Conservation (phyloP, 2,113 vertebrate species). For the Paracanthobrama guichenoti region DNA sequence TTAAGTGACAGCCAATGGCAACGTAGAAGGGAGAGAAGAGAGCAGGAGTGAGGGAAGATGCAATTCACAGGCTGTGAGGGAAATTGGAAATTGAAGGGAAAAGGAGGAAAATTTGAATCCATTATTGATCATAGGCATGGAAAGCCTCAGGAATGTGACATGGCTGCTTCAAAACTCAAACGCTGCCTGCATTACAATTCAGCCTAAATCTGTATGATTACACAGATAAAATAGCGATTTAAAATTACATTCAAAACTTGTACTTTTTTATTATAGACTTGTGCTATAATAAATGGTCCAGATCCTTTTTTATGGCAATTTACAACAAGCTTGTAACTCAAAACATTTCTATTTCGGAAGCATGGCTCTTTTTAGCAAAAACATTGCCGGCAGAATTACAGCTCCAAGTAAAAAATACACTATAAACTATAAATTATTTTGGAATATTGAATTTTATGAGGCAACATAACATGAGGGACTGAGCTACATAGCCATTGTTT, state of each 20-base stretch:
- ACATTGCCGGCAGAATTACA: too few relatives aligned
- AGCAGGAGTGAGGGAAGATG: conserved; percentile 36
- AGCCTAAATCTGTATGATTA: background rate
- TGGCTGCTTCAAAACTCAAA: conserved; percentile 21
- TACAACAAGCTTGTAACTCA: background rate
- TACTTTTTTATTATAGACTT: background rate
- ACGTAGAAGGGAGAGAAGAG: conserved; percentile 9
- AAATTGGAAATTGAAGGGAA: conserved; percentile 32
- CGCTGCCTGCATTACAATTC: background rate
- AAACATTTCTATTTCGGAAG: background rate
- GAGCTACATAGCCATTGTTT: background rate
- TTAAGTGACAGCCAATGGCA: conserved; percentile 77
- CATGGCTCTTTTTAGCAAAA: too few relatives aligned
- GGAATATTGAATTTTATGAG: background rate
- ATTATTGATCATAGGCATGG: conserved; percentile 62
- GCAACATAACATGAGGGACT: background rate
- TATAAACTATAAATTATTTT: too few relatives aligned
- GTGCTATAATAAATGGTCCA: background rate
- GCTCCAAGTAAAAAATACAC: too few relatives aligned
- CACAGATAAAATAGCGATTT: background rate
- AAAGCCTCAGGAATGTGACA: conserved; percentile 23
- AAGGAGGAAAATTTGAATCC: conserved; percentile 67
- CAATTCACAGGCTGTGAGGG: background rate
- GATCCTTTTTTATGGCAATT: background rate
- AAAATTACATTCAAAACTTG: background rate